These are phyloP conservation scores for Pyrgus malvae DNA, from an alignment of 2,888 invertebrate genomes.

Conservation along the genomic window DNA sequence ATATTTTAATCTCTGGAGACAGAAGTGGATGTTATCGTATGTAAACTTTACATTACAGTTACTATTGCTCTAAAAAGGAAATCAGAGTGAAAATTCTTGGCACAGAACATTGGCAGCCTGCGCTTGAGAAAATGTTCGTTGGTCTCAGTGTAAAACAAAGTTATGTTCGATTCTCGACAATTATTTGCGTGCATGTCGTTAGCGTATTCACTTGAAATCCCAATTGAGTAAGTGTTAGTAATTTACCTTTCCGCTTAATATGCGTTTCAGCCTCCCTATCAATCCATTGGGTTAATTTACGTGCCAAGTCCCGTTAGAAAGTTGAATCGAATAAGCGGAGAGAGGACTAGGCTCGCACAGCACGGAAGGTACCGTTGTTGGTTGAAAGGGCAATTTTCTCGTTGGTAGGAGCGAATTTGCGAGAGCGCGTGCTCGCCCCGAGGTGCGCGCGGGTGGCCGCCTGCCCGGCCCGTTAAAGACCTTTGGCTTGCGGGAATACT, in stretches of 20 bases:
- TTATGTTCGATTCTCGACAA: conserved; percentile 17
- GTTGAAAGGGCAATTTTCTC: conserved; percentile 41
- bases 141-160: conserved; percentile 2
- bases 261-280: conserved; percentile 20
- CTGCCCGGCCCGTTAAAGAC: conserved; percentile 52
- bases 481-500: too few species aligned
- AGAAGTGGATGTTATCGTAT: too few species aligned
- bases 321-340: conserved; percentile 34
- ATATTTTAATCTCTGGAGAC: too few species aligned
- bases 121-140: conserved; percentile 10
- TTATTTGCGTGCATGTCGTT: conserved; percentile 23
- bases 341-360: conserved; percentile 49
- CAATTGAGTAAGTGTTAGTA: conserved; percentile 24
- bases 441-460: conserved; percentile 67
- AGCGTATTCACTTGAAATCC: conserved; percentile 21
- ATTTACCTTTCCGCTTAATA: conserved; percentile 22
- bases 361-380: conserved; percentile 54
- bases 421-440: conserved; percentile 65
- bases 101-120: conserved; percentile 14
- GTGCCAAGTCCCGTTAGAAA: conserved; percentile 34
- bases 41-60: too few species aligned
- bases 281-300: conserved; percentile 25
- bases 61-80: conserved; percentile 11
- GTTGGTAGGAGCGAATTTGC: conserved; percentile 40
- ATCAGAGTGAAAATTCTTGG: conserved; percentile 26